Evolutionary conservation across 2,888 invertebrate genomes (phyloP).

Genomic region (Drosophila kokeensis): DNA sequence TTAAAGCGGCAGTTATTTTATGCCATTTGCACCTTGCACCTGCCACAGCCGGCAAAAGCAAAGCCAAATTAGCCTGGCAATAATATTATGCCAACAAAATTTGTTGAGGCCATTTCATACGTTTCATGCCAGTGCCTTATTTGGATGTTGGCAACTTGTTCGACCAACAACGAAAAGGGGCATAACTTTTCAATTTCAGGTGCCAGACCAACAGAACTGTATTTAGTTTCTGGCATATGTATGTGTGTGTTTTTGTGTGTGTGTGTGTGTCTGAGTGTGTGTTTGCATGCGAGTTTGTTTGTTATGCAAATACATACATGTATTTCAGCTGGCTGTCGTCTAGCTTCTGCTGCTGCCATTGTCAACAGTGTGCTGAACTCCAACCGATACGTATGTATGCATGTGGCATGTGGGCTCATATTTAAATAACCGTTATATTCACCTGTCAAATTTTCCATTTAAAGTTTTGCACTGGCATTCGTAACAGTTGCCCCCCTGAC

Average conservation of each 20-base stretch:
- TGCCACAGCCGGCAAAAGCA: slow-evolving; percentile 6
- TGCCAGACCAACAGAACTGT: slow-evolving; percentile 15
- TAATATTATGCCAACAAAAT: slow-evolving; percentile 55
- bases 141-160: slow-evolving; percentile 54
- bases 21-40: slow-evolving; percentile 77
- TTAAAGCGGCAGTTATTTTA: slow-evolving; percentile 63
- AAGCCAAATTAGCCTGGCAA: slow-evolving; percentile 56
- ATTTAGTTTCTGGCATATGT: slow-evolving; percentile 22
- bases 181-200: slow-evolving; percentile 73
- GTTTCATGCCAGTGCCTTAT: slow-evolving; percentile 41
- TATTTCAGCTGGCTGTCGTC: slow-evolving; percentile 43
- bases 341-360: slow-evolving; percentile 34
- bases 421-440: slow-evolving; percentile 77
- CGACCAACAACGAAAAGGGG: slow-evolving; percentile 14
- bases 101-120: slow-evolving; percentile 48
- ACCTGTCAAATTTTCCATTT: slow-evolving; percentile 81
- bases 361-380: slow-evolving; percentile 38
- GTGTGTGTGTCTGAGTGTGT: background rate
- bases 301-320: slow-evolving; percentile 48
- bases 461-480: slow-evolving; percentile 68
- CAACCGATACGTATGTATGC: background rate
- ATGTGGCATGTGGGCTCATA: slow-evolving; percentile 42
- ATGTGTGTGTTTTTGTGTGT: slow-evolving; percentile 2
- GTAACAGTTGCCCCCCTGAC: slow-evolving; percentile 4
- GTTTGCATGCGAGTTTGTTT: slow-evolving; percentile 10